A percentile compares a stretch with the other conserved stretches of the same genome.
Evolutionary conservation across 2,888 invertebrate species (phyloP).

Genomic region (Alcis repandata): DNA sequence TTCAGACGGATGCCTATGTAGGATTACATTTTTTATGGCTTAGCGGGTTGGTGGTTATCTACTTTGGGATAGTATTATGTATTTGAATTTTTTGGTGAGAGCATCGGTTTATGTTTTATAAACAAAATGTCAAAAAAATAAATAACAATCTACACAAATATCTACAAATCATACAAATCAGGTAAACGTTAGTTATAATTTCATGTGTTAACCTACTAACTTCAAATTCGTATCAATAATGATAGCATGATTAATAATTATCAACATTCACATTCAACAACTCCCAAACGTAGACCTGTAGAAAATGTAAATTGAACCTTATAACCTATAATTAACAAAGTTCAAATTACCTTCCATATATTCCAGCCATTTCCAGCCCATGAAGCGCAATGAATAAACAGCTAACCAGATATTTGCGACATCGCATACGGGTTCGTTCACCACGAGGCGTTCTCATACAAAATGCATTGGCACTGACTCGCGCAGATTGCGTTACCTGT

Average conservation of each 20-base stretch:
- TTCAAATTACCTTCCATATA: not conserved
- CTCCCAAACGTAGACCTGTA: too few species aligned
- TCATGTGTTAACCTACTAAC: too few species aligned
- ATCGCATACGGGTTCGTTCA: slow-evolving; percentile 25
- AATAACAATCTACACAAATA: too few species aligned
- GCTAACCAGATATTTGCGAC: slow-evolving; percentile 19
- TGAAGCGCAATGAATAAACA: slow-evolving; percentile 16
- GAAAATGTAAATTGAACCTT: too few species aligned
- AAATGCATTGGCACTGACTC: slow-evolving; percentile 33
- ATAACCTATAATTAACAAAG: not conserved
- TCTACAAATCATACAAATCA: too few species aligned
- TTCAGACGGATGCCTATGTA: slow-evolving; percentile 21
- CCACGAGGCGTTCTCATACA: slow-evolving; percentile 30
- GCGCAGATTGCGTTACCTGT: slow-evolving; percentile 34
- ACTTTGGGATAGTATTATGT: not conserved
- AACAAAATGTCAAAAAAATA: too few species aligned
- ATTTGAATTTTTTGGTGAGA: not conserved
- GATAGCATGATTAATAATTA: too few species aligned
- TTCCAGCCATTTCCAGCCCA: slow-evolving; percentile 1
- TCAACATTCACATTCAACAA: too few species aligned
- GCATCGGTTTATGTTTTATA: too few species aligned
- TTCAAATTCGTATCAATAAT: too few species aligned
- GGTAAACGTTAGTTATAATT: too few species aligned
- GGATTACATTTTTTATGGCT: slow-evolving; percentile 25
- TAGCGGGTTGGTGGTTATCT: not conserved